A percentile compares a stretch with the other conserved stretches of the same genome.
phyloP scores from a whole-genome alignment of 2,113 vertebrate species.

The Semnornis frantzii region DNA sequence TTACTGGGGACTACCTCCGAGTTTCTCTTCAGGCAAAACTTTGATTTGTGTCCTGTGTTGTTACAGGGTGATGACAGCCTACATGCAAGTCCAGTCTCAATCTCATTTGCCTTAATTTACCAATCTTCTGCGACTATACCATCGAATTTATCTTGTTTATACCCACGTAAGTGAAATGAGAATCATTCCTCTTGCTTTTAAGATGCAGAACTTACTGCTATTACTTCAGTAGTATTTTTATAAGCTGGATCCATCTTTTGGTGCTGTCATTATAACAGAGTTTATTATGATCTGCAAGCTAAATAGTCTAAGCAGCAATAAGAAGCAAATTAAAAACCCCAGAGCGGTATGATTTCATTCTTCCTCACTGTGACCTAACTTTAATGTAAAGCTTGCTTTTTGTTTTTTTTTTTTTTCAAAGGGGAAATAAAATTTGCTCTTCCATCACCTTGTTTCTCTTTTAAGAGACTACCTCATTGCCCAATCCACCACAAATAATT shows the following conservation, averaged over 20 bases:
- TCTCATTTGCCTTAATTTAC: neutral
- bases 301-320: slow-evolving; percentile 59
- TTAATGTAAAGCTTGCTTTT: slow-evolving; percentile 4
- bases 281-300: slow-evolving; percentile 65
- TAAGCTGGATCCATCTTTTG: slow-evolving; percentile 46
- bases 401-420: neutral
- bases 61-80: neutral
- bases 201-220: slow-evolving; percentile 11
- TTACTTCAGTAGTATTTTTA: slow-evolving; percentile 26
- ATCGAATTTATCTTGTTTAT: neutral
- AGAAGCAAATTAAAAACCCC: slow-evolving; percentile 66
- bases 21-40: slow-evolving; percentile 32
- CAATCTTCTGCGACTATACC: neutral
- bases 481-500: slow-evolving; percentile 59
- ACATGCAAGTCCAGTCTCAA: neutral
- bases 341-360: slow-evolving; percentile 49
- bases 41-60: slow-evolving; percentile 5
- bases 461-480: slow-evolving; percentile 51
- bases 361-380: slow-evolving; percentile 33
- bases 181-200: neutral
- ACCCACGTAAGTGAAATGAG: neutral
- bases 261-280: slow-evolving; percentile 34
- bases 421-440: slow-evolving; percentile 55
- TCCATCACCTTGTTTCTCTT: slow-evolving; percentile 51
- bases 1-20: neutral